Percentiles rank a stretch among this genome's conserved stretches.
These are phyloP conservation scores for Anhinga rufa DNA, from an alignment of 2,113 vertebrate genomes.

Conservation along the genomic window DNA sequence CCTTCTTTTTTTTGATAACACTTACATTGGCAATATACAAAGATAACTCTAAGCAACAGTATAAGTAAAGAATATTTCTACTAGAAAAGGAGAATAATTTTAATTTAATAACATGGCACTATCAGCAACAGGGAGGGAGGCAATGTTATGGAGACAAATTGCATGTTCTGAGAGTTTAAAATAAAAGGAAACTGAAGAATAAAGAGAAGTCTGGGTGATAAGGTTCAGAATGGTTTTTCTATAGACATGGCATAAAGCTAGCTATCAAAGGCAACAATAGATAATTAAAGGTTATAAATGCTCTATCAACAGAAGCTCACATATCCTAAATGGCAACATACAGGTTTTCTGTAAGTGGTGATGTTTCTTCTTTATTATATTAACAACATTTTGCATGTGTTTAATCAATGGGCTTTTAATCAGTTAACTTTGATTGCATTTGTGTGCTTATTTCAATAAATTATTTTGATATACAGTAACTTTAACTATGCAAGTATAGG, in stretches of 20 bases:
- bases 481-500: constrained; percentile 46
- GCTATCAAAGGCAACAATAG: neutral
- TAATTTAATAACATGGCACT: neutral
- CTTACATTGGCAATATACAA: neutral
- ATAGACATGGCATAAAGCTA: neutral
- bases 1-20: neutral
- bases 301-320: neutral
- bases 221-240: neutral
- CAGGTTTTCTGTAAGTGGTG: neutral
- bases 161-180: neutral
- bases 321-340: constrained; percentile 4
- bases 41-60: neutral
- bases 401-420: constrained; percentile 58
- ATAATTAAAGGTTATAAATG: neutral
- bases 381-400: constrained; percentile 43
- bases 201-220: neutral
- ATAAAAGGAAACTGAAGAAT: neutral
- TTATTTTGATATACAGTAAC: constrained; percentile 68
- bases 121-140: neutral
- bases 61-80: neutral
- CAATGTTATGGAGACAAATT: neutral
- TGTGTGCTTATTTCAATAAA: constrained; percentile 68
- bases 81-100: neutral
- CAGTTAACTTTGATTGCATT: constrained; percentile 60
- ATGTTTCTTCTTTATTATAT: constrained; percentile 48